A percentile compares a stretch with the other conserved stretches of the same genome.
These are phyloP conservation scores for Leucophenga montana DNA, from an alignment of 2,888 invertebrate genomes.

Conservation along the genomic window DNA sequence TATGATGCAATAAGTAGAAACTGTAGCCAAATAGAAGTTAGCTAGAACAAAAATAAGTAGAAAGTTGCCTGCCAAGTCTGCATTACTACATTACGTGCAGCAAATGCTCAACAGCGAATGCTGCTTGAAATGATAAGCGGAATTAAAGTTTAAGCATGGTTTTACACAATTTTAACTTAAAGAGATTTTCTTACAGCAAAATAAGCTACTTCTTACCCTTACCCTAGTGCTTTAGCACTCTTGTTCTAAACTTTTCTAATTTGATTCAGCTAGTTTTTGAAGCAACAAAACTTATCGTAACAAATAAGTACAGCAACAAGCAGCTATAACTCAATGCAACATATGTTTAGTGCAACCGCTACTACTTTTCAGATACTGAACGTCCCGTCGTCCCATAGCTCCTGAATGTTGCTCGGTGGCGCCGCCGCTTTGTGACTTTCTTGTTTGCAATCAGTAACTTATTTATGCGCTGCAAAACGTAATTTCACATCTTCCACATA, in stretches of 20 bases:
- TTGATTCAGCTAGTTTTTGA: not conserved
- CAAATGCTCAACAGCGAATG: constrained; percentile 27
- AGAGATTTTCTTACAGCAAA: not conserved
- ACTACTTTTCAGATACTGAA: constrained; percentile 42
- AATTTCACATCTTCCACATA: constrained; percentile 49
- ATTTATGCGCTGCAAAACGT: constrained; percentile 52
- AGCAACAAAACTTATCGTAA: constrained; percentile 3
- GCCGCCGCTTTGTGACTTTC: constrained; percentile 11
- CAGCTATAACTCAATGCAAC: constrained; percentile 63
- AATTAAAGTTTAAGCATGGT: not conserved
- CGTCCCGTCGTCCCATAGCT: not conserved
- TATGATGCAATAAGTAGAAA: constrained; percentile 61
- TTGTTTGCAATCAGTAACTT: constrained; percentile 46
- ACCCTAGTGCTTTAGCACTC: too few relatives aligned
- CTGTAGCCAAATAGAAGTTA: constrained; percentile 32
- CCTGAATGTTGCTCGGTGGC: not conserved
- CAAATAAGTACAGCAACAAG: not conserved
- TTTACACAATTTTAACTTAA: not conserved
- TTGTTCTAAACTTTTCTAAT: not conserved
- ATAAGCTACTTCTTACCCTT: not conserved
- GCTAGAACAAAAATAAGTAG: too few relatives aligned
- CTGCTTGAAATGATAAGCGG: not conserved
- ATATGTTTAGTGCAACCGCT: constrained; percentile 52
- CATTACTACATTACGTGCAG: too few relatives aligned
- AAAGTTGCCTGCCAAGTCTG: too few relatives aligned